Conservation (phyloP, 2,888 invertebrate genomes). For the Acleris literana region DNA sequence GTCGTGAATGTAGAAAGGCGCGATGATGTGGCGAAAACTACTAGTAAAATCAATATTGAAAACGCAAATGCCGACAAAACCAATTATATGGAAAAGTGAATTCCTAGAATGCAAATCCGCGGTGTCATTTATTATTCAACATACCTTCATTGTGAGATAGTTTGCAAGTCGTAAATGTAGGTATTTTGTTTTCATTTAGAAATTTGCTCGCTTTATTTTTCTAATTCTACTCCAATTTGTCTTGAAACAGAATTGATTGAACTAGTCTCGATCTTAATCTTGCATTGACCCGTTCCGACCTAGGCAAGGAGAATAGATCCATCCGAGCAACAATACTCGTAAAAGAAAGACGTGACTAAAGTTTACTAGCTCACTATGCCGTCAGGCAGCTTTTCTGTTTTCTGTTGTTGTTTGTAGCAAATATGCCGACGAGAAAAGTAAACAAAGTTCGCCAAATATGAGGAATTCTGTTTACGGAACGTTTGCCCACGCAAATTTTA, state of each 20-base stretch:
- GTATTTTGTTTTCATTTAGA: too few species aligned
- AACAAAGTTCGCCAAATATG: neutral
- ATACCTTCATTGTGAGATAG: too few species aligned
- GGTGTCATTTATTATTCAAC: neutral
- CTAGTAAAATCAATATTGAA: conserved; percentile 29
- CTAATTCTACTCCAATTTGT: neutral
- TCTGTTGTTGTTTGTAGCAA: conserved; percentile 13
- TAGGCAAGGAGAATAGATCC: conserved; percentile 11
- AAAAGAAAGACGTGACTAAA: conserved; percentile 34
- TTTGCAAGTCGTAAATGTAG: too few species aligned
- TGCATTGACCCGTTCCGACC: conserved; percentile 14
- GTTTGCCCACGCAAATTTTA: neutral
- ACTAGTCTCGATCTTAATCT: conserved; percentile 9
- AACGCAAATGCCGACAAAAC: conserved; percentile 20
- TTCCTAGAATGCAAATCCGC: conserved; percentile 17
- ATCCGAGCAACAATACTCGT: conserved; percentile 17
- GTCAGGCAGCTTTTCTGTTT: conserved; percentile 9
- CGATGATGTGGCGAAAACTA: neutral
- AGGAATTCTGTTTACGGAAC: neutral
- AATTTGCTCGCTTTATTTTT: neutral
- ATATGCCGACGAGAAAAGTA: neutral
- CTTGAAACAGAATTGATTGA: neutral
- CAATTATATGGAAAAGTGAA: conserved; percentile 28
- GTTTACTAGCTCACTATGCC: conserved; percentile 13
- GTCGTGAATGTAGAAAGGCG: conserved; percentile 5